phyloP scores from a whole-genome alignment of 2,113 vertebrate genomes.

The Oophaga pumilio region DNA sequence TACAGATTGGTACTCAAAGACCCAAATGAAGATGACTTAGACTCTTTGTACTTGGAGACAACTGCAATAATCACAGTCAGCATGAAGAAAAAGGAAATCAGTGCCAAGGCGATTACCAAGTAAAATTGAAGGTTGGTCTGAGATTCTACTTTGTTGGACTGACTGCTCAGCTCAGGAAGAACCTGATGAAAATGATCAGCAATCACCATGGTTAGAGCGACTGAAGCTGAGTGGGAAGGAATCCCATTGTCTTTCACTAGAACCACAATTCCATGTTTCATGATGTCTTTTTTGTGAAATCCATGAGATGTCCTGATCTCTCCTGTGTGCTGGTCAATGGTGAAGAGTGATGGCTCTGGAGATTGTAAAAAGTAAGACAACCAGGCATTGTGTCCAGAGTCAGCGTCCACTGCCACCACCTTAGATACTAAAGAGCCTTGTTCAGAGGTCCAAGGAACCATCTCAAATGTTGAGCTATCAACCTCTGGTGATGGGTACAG shows the following conservation, averaged over 20 bases:
- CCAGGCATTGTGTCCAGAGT: constrained; percentile 24
- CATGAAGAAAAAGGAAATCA: background rate
- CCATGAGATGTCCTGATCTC: background rate
- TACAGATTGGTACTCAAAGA: background rate
- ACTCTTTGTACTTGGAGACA: constrained; percentile 9
- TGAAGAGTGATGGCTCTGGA: constrained; percentile 9
- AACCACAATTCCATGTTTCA: constrained; percentile 23
- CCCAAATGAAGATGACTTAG: constrained; percentile 4
- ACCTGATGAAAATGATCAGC: constrained; percentile 2
- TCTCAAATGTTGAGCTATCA: constrained; percentile 1
- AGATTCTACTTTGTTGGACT: constrained; percentile 6
- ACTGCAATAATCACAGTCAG: constrained; percentile 14
- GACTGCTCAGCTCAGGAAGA: constrained; percentile 1
- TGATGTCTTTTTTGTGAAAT: constrained; percentile 8
- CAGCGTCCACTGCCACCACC: constrained; percentile 14
- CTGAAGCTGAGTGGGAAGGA: background rate
- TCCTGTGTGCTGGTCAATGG: constrained; percentile 7
- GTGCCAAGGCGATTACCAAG: constrained; percentile 8
- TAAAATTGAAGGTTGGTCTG: constrained; percentile 3
- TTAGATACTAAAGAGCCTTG: constrained; percentile 11
- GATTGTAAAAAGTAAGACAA: constrained; percentile 14
- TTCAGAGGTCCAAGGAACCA: constrained; percentile 17
- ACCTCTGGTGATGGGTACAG: background rate
- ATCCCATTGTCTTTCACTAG: constrained; percentile 9
- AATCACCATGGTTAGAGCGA: constrained; percentile 9